phyloP scores from a whole-genome alignment of 2,888 invertebrate species.

The Hypolimnas misippus region DNA sequence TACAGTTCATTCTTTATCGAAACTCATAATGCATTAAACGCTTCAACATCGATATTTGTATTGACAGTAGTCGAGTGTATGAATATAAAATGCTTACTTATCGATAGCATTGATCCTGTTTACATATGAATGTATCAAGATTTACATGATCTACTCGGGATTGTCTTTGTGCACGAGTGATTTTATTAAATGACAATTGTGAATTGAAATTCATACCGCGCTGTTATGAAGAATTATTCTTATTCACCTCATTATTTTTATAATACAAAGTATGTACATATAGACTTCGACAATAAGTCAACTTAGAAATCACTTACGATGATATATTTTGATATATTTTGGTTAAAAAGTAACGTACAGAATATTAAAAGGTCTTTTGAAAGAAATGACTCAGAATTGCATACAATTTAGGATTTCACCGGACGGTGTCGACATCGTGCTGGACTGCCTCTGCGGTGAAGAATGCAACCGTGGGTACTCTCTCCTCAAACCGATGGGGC shows the following conservation, averaged over 20 bases:
- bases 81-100: conserved; percentile 34
- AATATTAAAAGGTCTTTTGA: neutral
- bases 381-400: neutral
- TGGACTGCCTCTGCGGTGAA: conserved; percentile 95
- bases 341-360: neutral
- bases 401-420: conserved; percentile 84
- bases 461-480: conserved; percentile 93
- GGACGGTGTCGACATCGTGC: conserved; percentile 92
- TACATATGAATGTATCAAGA: conserved; percentile 32
- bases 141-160: conserved; percentile 28
- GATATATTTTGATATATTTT: neutral
- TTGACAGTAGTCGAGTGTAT: conserved; percentile 17
- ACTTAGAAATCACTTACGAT: neutral
- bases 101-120: conserved; percentile 23
- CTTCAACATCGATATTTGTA: conserved; percentile 12
- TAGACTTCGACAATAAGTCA: too few species aligned
- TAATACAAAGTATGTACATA: neutral
- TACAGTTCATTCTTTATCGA: conserved; percentile 11
- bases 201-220: neutral
- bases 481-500: conserved; percentile 94
- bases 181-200: conserved; percentile 15
- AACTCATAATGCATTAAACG: conserved; percentile 6
- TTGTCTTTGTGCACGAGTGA: conserved; percentile 25
- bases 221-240: neutral
- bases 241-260: neutral